Base-by-base conservation (phyloP, 2,888 invertebrate species). In the Theodoxus fluviatilis region DNA sequence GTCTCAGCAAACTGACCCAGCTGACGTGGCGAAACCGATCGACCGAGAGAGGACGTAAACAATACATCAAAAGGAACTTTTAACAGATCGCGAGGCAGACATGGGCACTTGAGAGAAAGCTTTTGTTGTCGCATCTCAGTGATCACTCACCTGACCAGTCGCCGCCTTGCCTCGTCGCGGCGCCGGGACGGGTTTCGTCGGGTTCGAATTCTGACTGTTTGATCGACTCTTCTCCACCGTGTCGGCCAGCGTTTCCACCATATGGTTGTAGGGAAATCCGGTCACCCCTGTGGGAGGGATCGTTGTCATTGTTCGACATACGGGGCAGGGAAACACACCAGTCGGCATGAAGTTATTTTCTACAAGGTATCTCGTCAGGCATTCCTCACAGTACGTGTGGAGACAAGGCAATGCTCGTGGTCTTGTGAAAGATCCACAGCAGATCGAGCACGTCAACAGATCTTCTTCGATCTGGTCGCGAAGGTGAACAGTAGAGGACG, bases 331-430 rank as follows among this genome's bases (percentile, higher is more conserved):
- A 70, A 84, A 84, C 25, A 63, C 47, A 3, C 78, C 80, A 0
- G 18, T 33, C 0, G 55, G 22, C 28, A 76, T 77, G 59, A 74
- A 82, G 0, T 74, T 75, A 35, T 79, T 71, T 4, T 76, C 76
- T 0, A 65, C 69, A 4, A 83, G 75, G 63, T 79, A 83, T 40
- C 81, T 82, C 6, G 73, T 72, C 1, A 85, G 71, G 74, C 85
- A 85, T 2, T 71, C 76, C 66, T 81, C 76, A 70, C 84, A 84
- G 63, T 82, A 85, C 3, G 83, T 82, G 69, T 85, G 85, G 0
- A 81, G 69, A 66, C 85, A 85, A 0, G 84, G 83, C 40, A 85
- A 68, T 2, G 83, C 83, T 74, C 84, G 84, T 3, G 85, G 84
- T 47, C 70, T 73, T 0, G 64, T 76, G 71, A 79, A 84, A 3